Conservation (phyloP, 2,888 invertebrate species). For the Limnephilus rhombicus region DNA sequence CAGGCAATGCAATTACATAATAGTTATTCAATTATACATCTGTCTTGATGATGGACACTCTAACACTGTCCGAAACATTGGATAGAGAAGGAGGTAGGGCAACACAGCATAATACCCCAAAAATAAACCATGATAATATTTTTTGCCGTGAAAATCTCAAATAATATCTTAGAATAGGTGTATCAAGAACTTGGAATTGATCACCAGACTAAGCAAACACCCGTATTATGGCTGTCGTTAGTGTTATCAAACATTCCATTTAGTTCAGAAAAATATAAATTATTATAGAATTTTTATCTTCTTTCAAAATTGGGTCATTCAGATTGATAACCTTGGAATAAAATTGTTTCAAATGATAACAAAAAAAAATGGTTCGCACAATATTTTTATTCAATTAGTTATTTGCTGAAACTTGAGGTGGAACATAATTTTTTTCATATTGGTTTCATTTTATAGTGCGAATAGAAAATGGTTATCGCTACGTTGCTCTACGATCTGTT, state of each 20-base stretch:
- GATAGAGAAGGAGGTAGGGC: too few species aligned
- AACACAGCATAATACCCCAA: too few species aligned
- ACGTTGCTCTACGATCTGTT: background rate
- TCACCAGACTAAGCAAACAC: background rate
- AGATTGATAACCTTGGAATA: background rate
- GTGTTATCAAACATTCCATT: background rate
- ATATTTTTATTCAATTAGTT: background rate
- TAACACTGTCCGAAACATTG: too few species aligned
- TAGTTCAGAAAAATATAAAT: background rate
- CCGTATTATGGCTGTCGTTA: background rate
- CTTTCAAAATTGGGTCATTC: background rate
- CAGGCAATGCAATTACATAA: too few species aligned
- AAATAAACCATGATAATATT: too few species aligned
- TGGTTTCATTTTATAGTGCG: background rate
- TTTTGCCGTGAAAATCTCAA: too few species aligned
- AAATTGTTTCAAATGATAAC: background rate
- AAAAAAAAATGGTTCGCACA: background rate
- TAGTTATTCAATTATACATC: too few species aligned
- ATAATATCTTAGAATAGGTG: too few species aligned
- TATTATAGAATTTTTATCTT: background rate
- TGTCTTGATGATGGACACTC: too few species aligned
- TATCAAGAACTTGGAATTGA: background rate
- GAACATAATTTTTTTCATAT: background rate
- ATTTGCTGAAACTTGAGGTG: background rate
- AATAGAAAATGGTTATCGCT: background rate